These are phyloP conservation scores for Archips crataeganus DNA, from an alignment of 2,888 invertebrate genomes.

Conservation along the genomic window DNA sequence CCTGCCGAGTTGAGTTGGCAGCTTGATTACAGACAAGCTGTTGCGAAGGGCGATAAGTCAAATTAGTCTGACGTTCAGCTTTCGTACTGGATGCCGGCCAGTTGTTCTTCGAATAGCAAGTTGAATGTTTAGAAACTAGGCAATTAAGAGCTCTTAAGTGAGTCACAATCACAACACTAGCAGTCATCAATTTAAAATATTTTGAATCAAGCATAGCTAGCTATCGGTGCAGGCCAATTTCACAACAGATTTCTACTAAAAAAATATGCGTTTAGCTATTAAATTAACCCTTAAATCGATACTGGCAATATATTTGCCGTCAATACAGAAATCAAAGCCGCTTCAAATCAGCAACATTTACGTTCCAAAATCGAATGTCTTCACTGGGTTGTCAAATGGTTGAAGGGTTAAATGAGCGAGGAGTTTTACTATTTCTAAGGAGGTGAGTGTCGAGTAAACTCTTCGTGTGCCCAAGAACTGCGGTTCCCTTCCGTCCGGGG, in stretches of 20 bases:
- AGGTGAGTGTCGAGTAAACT: too few species aligned
- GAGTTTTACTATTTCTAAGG: too few species aligned
- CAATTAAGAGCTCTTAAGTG: constrained; percentile 28
- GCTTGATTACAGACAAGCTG: constrained; percentile 16
- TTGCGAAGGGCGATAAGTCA: constrained; percentile 35
- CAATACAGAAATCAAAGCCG: too few species aligned
- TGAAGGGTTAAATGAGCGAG: too few species aligned
- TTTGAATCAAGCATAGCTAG: not conserved
- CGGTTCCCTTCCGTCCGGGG: too few species aligned
- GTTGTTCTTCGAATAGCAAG: constrained; percentile 40
- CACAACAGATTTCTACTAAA: not conserved
- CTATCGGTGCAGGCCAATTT: not conserved
- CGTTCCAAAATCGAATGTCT: too few species aligned
- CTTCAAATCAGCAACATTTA: too few species aligned
- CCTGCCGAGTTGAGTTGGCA: constrained; percentile 37
- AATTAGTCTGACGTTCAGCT: constrained; percentile 29
- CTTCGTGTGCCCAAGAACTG: too few species aligned
- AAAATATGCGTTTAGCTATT: too few species aligned
- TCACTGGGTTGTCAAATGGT: too few species aligned
- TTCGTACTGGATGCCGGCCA: constrained; percentile 47
- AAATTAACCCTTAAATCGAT: too few species aligned
- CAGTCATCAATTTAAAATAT: not conserved
- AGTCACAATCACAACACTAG: constrained; percentile 26
- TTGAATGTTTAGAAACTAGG: constrained; percentile 39
- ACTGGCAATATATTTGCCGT: too few species aligned